Base-by-base conservation (phyloP, 2,113 vertebrate genomes). In the Carollia perspicillata region DNA sequence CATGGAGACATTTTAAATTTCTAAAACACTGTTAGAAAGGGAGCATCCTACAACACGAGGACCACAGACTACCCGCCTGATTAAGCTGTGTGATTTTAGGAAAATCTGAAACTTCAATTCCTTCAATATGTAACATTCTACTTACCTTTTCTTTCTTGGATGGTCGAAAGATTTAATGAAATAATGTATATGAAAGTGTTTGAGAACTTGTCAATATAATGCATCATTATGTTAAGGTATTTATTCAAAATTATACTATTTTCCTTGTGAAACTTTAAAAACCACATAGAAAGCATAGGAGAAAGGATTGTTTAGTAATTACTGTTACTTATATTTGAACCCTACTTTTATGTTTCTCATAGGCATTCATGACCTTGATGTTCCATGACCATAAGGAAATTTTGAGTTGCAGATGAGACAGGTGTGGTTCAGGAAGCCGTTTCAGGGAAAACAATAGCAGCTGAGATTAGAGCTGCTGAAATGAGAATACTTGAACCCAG, bases 351-450 rank as follows among this genome's bases (percentile, higher is more conserved):
- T 74, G 33, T 87, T 87, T 91, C 42, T 55, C 42, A 47, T 33
- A 79, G 16, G 77, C 18, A 11, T 93, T 79, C 65, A 30, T 69
- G 55, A 90, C 51, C 71, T 68, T 68, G 66, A 77, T 55, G 2
- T 90, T 49, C 81, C 26, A 53, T 58, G 66, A 63, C 55, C 44
- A 37, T 94, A 35, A 75, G 71, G 40, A 42, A 93, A 68, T 6
- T 95, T 81, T 90, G 71, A 80, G 51, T 94, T 93, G 84, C 91
- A 89, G 40, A 86, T 86, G 35, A 84, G 33, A 80, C 11, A 83
- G 35, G 14, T 8, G 5, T 72, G 40, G 81, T 42, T 92, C 44
- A 51, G 5, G 44, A 66, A 93, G 94, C 20, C 8, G 16, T 75
- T 72, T 12, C 17, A 30, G 35, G 30, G 33, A 35, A 93, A 84